Evolutionary conservation across 2,888 invertebrate genomes (phyloP), one percentile per base, ranked within the genome.

Genomic region (Torymus aiolomorphi): DNA sequence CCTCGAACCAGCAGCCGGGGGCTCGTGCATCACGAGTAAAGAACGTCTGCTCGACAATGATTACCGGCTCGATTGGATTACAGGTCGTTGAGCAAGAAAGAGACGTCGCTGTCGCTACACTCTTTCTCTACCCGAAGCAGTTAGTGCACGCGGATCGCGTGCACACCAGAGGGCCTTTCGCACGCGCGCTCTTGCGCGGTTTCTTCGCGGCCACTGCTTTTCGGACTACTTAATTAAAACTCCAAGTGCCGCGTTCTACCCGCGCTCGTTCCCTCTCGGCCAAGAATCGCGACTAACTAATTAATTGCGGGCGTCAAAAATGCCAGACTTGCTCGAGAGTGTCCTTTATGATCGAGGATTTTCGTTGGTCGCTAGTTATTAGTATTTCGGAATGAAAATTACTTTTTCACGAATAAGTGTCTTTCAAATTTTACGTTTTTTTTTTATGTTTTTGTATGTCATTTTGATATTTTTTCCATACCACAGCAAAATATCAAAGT

Each of bases 151-250:
- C 31, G 13, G 8, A 66, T 20, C 66, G 66, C 24, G 42, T 52
- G 16, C 14, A 12, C 42, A n/a, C 63, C 2, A n/a, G 31, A 63
- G 31, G 16, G 51, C 66, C 51, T 12, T 14, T 51, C n/a, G 52
- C n/a, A 20, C 52, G 20, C 24, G 8, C n/a, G 31, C 31, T 31
- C 31, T 31, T 31, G n/a, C 57, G 52, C 66, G 54, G 52, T 54
- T 51, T 51, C 66, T 67, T 20, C 66, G 16, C 18, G 0, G 20
- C 54, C n/a, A 8, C 24, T 14, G 24, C 66, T 67, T 54, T 67
- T 51, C 1, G 18, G n/a, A 67, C 42, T 71, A 59, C 70, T 71
- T 71, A 71, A 71, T 71, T 57, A 59, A 57, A 71, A 71, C 51
- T 59, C 24, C 18, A 54, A 69, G 14, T 16, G 24, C 16, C 16